Percentiles rank a stretch among this genome's conserved stretches.
Conservation (phyloP, 2,797 vertebrate species). For the Pantherophis alleghaniensis region DNA sequence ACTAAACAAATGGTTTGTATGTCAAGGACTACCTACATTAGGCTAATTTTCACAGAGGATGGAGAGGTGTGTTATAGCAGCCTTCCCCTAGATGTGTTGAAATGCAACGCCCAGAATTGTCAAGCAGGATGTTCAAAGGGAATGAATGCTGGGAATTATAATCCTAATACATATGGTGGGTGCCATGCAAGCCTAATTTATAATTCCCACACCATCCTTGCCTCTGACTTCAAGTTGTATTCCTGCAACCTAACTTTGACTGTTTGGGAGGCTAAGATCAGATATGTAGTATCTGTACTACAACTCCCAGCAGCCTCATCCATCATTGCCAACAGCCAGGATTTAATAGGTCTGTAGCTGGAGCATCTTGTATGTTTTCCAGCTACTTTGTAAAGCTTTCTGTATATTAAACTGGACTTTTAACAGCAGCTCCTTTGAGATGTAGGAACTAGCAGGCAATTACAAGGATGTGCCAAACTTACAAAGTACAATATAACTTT, state of each 20-base stretch:
- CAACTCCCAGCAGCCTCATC: neutral
- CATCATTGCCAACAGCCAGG: neutral
- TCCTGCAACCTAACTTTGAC: neutral
- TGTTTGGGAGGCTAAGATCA: neutral
- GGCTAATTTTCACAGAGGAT: neutral
- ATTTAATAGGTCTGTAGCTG: neutral
- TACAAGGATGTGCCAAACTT: neutral
- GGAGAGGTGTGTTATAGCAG: neutral
- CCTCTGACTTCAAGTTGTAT: neutral
- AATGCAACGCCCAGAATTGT: neutral
- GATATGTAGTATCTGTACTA: neutral
- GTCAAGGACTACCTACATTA: neutral
- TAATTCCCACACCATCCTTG: neutral
- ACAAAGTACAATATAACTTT: neutral
- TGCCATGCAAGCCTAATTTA: neutral
- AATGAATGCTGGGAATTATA: neutral
- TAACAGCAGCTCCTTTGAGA: neutral
- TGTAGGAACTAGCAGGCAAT: neutral
- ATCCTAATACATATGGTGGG: neutral
- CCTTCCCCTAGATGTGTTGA: neutral
- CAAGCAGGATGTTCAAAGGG: neutral
- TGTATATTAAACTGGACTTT: neutral
- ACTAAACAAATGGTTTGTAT: neutral
- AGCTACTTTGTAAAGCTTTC: neutral
- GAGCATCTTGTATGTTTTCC: neutral